phyloP scores from a whole-genome alignment of 2,888 invertebrate genomes.

The Diarsia brunnea region DNA sequence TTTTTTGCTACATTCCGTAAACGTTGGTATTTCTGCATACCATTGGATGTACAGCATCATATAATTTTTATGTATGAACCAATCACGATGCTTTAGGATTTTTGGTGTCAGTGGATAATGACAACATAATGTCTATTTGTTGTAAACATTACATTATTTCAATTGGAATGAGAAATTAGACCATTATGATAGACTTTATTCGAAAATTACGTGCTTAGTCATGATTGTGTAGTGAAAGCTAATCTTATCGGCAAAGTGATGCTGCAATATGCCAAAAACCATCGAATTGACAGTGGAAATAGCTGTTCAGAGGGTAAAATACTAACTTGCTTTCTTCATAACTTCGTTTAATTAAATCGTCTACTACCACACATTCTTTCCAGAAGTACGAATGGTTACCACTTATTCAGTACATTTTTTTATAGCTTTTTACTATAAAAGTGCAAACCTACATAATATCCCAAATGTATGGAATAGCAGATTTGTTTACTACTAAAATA shows the following conservation, averaged over 20 bases:
- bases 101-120: constrained; percentile 11
- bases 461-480: neutral
- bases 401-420: neutral
- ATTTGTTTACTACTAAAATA: too few species aligned
- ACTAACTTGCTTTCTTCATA: constrained; percentile 36
- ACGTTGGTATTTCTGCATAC: neutral
- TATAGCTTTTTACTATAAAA: neutral
- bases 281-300: constrained; percentile 91
- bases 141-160: constrained; percentile 53
- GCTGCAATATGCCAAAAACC: constrained; percentile 87
- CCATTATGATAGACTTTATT: constrained; percentile 47
- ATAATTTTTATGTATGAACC: neutral
- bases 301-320: constrained; percentile 90
- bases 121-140: constrained; percentile 31
- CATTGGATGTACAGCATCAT: constrained; percentile 1
- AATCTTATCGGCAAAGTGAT: constrained; percentile 59
- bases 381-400: neutral
- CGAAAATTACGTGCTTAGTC: constrained; percentile 52
- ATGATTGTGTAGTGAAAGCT: constrained; percentile 58
- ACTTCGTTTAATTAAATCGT: neutral
- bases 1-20: neutral
- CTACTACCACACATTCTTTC: too few species aligned
- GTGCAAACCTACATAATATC: neutral
- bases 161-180: constrained; percentile 41
- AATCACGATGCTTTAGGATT: constrained; percentile 10